Base-by-base conservation (phyloP, 2,888 invertebrate genomes). In the Oscheius sp. region DNA sequence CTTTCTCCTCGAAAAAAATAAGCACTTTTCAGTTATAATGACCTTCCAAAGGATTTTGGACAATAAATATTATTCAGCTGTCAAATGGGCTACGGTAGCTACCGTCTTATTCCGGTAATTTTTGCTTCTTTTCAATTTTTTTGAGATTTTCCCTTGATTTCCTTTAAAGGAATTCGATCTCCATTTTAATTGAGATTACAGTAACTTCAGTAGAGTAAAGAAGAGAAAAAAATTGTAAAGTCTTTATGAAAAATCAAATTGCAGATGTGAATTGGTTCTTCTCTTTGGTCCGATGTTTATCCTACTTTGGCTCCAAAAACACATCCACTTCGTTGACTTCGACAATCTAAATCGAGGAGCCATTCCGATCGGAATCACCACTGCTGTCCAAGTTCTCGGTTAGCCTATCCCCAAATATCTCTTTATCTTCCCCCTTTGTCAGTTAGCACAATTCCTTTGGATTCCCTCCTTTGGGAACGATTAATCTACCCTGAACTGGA, bases 401-500 rank as follows among this genome's bases (percentile, higher is more conserved):
- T 90, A 88, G 88, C 87, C 27, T 31, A 29, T 15, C 0, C 25
- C 12, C n/a, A 4, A 48, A 52, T 63, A 31, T 1, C 48, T 17
- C 12, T 53, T 65, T 48, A n/a, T n/a, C n/a, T n/a, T n/a, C n/a
- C n/a, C n/a, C n/a, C n/a, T n/a, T n/a, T n/a, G n/a, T 46, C 93
- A 82, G 89, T 89, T 5, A 84, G 92, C 5, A 93, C 95, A 0
- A 90, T 96, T 45, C 86, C 90, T 6, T 90, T 96, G 45, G 98
- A 98, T 88, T 95, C 97, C 0, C 90, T 93, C 82, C 94, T 97
- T 88, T 98, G 98, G 98, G 90, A 91, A 69, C 90, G 94, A 64
- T 86, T 82, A 52, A 84, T 96, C 27, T 98, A 98, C 97, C 97
- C 98, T 0, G 98, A 98, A 89, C 95, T 93, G 15, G 94, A 96